phyloP scores from a whole-genome alignment of 2,797 vertebrate species.

The Lepidocolaptes lacrymiger region DNA sequence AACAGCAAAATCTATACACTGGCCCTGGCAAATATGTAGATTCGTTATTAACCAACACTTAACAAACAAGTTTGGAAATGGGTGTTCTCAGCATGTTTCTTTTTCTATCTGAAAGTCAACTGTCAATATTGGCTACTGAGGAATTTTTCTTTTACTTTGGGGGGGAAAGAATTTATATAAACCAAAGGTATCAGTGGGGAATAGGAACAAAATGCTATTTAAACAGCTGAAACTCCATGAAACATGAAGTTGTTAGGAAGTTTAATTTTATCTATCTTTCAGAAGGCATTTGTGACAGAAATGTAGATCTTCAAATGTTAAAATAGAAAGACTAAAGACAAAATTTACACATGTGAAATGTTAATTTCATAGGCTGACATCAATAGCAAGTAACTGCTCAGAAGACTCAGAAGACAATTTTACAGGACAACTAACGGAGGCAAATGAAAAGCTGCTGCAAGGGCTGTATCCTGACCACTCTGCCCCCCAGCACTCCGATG shows the following conservation, averaged over 20 bases:
- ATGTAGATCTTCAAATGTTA: background rate
- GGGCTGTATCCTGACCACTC: background rate
- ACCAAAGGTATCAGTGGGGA: background rate
- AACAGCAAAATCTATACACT: background rate
- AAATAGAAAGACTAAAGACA: background rate
- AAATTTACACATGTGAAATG: background rate
- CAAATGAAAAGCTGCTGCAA: background rate
- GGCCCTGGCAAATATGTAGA: background rate
- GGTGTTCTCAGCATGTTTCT: background rate
- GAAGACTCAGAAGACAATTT: background rate
- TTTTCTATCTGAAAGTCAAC: background rate
- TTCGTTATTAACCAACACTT: background rate
- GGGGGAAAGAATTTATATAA: background rate
- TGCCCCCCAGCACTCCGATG: background rate
- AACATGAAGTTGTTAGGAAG: background rate
- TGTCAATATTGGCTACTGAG: background rate
- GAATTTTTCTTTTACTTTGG: background rate
- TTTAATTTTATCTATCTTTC: background rate
- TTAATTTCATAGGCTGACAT: background rate
- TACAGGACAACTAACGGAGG: background rate
- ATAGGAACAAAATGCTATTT: background rate
- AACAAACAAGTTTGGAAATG: background rate
- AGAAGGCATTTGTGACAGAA: background rate
- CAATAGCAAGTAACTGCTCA: background rate
- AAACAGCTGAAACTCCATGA: background rate